Conservation (phyloP, 23 tunicate genomes). For the Ascidia mentula region DNA sequence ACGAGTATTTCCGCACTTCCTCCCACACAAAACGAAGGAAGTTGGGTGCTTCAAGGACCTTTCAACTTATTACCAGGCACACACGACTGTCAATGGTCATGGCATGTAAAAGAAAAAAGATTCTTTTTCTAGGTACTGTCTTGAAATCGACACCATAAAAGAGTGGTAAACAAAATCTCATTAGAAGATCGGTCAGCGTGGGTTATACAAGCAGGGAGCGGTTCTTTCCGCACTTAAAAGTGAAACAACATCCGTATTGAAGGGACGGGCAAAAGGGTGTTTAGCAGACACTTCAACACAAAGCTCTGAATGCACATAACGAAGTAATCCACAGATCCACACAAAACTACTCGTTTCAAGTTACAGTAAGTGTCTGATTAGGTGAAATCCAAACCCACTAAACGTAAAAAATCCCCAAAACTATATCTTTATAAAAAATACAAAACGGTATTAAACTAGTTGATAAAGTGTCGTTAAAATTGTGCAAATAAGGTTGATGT, state of each 20-base stretch:
- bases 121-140: neutral
- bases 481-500: no score
- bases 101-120: no score
- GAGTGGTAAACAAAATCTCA: neutral
- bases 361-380: neutral
- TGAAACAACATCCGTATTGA: neutral
- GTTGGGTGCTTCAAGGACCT: neutral
- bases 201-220: neutral
- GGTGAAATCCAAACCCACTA: slow-evolving; percentile 1
- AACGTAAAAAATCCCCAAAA: no score
- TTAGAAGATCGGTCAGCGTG: neutral
- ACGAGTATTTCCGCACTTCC: neutral
- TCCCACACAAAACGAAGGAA: neutral
- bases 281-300: slow-evolving; percentile 7
- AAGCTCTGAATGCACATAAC: neutral
- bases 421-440: no score
- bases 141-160: neutral
- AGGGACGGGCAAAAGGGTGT: neutral
- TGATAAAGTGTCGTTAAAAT: no score
- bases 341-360: neutral
- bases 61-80: neutral
- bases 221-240: neutral
- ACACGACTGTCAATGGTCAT: no score
- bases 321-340: neutral
- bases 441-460: no score